Base-by-base conservation (phyloP, 2,797 vertebrate species). In the Numenius phaeopus region DNA sequence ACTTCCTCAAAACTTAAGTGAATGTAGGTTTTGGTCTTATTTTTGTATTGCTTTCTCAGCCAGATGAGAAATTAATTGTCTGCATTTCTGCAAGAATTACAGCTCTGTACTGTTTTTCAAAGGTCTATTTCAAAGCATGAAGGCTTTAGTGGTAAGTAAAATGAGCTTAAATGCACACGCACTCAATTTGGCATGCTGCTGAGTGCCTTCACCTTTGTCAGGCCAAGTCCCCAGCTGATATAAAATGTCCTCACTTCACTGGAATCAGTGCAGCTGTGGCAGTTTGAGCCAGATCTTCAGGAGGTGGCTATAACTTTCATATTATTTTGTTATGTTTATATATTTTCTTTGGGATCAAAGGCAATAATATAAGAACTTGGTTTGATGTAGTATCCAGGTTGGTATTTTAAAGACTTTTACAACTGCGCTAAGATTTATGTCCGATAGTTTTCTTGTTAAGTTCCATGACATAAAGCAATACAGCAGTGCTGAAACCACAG, bases 391-490 rank as follows among this genome's bases (percentile, higher is more conserved):
- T 40, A 50, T 40, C 17, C 34, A 57, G 66, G 62, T 86, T 83
- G 91, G 59, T 94, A 91, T 94, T 94, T 97, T 91, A 96, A 93
- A 94, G 86, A 54, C 72, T 97, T 80, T 86, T 79, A 89, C 90
- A 94, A 70, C 42, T 87, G 34, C 71, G 27, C 77, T 83, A 86
- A 89, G 80, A 89, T 95, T 67, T 95, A 57, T 94, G 81, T 91
- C n/a, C 66, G 87, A 72, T 73, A 22, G 34, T 57, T 79, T 79
- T n/a, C 82, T 73, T 75, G 32, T 79, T 47, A 80, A 54, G 57
- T 42, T 73, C 59, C 9, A 12, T 67, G 44, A n/a, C 66, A 59
- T n/a, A 37, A 66, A 88, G 69, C 47, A 81, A 16, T 57, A 20
- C 44, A 87, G 57, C 58, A 79, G 49, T 42, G 13, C 67, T 76